phyloP scores from a whole-genome alignment of 2,113 vertebrate species.

The Smithornis capensis region DNA sequence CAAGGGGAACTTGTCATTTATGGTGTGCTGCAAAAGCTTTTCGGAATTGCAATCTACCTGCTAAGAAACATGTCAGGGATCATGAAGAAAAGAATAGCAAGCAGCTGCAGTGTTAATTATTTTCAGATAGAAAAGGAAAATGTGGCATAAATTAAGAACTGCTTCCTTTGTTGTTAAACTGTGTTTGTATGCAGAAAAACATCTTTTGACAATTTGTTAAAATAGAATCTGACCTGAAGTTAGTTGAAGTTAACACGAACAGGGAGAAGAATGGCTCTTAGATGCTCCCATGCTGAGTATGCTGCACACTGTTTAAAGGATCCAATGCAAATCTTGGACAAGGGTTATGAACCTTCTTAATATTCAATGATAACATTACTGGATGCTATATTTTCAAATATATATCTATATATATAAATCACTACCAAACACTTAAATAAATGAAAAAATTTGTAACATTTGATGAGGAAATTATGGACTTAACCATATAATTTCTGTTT shows the following conservation, averaged over 20 bases:
- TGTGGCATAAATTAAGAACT: fast-evolving
- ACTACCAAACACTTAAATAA: neutral
- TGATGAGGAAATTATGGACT: neutral
- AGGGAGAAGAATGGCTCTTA: neutral
- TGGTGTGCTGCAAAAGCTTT: neutral
- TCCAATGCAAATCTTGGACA: neutral
- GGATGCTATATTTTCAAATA: neutral
- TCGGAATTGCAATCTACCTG: neutral
- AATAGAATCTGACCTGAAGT: neutral
- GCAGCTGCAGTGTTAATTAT: neutral
- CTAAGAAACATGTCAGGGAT: neutral
- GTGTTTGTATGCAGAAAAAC: neutral
- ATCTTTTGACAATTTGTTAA: neutral
- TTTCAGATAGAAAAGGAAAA: neutral
- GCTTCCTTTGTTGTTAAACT: neutral
- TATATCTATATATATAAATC: neutral
- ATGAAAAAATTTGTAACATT: neutral
- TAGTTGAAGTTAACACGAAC: neutral
- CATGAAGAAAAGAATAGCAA: neutral
- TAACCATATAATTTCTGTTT: neutral
- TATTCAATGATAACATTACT: neutral
- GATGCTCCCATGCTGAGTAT: neutral
- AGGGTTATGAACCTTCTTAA: neutral
- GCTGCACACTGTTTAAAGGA: neutral
- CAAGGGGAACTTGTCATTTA: neutral